A percentile compares a stretch with the other conserved stretches of the same genome.
Conservation (phyloP, 2,113 vertebrate genomes). For the Cephalopterus ornatus region DNA sequence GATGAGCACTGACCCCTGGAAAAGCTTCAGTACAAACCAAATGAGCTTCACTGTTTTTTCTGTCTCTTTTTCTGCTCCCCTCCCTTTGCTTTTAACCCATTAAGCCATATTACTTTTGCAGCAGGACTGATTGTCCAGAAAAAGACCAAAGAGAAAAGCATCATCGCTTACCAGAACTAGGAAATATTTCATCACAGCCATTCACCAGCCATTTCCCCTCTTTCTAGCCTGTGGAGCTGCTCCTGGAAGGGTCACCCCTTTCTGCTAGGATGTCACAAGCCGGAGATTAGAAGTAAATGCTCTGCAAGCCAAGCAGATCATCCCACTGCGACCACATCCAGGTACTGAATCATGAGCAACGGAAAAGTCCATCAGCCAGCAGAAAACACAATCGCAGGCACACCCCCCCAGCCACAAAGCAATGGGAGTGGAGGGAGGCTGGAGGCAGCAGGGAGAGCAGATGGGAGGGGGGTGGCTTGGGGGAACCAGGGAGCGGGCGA, state of each 20-base stretch:
- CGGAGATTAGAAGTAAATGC: constrained; percentile 82
- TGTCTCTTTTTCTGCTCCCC: background rate
- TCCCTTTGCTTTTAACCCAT: background rate
- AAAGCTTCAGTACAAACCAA: background rate
- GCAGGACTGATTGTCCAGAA: background rate
- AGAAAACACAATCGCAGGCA: background rate
- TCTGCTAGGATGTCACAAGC: constrained; percentile 72
- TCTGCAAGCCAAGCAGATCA: constrained; percentile 76
- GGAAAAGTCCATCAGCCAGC: constrained; percentile 66
- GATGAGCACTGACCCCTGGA: background rate
- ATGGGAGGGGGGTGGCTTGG: constrained; percentile 58
- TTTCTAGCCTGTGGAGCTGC: background rate
- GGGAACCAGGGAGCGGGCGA: constrained; percentile 28
- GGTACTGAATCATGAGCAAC: constrained; percentile 26
- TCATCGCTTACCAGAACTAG: constrained; percentile 71
- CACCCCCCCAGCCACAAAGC: background rate
- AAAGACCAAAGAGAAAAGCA: constrained; percentile 22
- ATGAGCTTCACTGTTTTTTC: background rate
- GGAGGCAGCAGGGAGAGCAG: constrained; percentile 38
- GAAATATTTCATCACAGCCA: background rate
- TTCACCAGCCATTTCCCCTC: constrained; percentile 19
- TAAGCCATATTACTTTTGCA: background rate
- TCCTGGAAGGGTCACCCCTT: constrained; percentile 62
- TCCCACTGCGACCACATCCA: constrained; percentile 51
- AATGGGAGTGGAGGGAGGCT: background rate